phyloP scores from a whole-genome alignment of 2,797 vertebrate species.

The Chiloscyllium punctatum region DNA sequence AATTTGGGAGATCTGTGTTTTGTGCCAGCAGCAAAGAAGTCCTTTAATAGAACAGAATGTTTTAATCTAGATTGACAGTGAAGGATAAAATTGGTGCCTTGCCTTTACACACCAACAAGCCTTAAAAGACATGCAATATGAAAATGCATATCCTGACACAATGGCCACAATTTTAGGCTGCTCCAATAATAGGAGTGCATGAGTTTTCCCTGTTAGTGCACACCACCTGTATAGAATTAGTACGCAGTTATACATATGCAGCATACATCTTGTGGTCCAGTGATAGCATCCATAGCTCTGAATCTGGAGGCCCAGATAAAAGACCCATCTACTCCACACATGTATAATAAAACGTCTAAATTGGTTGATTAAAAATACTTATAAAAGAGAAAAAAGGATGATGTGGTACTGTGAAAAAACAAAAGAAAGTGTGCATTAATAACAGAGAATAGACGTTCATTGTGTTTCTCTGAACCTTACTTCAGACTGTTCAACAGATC shows the following conservation, averaged over 20 bases:
- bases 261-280: no score
- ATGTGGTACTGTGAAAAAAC: no score
- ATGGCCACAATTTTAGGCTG: neutral
- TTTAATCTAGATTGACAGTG: no score
- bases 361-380: no score
- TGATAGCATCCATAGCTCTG: no score
- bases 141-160: neutral
- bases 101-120: no score
- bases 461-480: neutral
- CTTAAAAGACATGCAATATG: neutral
- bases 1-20: neutral
- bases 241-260: no score
- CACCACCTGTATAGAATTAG: neutral
- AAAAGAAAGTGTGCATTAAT: neutral
- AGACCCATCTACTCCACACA: no score
- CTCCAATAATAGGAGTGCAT: neutral
- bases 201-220: neutral
- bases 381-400: no score
- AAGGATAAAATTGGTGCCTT: no score
- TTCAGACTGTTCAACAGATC: neutral
- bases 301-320: no score
- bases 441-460: neutral
- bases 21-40: neutral
- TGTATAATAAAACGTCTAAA: no score
- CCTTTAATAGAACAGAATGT: neutral